Evolutionary conservation across 2,888 invertebrate genomes (phyloP).

Genomic region (Gasteruption jaculator): DNA sequence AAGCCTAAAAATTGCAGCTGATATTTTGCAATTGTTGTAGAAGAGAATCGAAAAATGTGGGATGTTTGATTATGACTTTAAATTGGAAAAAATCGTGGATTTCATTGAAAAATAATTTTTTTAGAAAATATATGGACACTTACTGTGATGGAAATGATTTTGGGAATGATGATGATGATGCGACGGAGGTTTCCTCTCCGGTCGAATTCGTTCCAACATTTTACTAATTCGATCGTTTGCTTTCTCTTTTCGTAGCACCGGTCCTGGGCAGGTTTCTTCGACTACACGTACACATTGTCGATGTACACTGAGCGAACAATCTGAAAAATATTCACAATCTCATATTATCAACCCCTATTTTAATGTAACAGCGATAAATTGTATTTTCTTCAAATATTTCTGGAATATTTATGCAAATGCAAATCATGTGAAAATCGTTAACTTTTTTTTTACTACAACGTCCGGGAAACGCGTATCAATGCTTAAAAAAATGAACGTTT

Average conservation of each 20-base stretch:
- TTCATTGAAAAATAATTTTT: slow-evolving; percentile 3
- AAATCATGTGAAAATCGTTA: no score
- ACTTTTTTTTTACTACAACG: no score
- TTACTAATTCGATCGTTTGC: slow-evolving; percentile 69
- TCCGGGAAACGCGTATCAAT: no score
- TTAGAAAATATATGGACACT: slow-evolving; percentile 18
- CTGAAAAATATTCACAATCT: slow-evolving; percentile 57
- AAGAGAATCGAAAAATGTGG: no score
- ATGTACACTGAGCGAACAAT: slow-evolving; percentile 85
- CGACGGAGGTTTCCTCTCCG: slow-evolving; percentile 54
- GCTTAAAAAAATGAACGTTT: no score
- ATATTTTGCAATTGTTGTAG: no score
- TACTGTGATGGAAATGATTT: slow-evolving; percentile 39
- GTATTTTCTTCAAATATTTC: no score
- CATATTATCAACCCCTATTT: no score
- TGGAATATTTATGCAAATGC: no score
- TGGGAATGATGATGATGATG: slow-evolving; percentile 45
- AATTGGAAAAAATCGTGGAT: no score
- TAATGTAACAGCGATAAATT: slow-evolving; percentile 6
- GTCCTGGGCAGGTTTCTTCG: slow-evolving; percentile 78
- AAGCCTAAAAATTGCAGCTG: no score
- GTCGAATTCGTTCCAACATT: slow-evolving; percentile 65
- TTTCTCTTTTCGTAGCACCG: slow-evolving; percentile 60
- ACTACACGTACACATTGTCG: slow-evolving; percentile 74
- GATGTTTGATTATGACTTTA: no score